Evolutionary conservation across 2,797 vertebrate species (phyloP), one percentile per base, ranked within the genome.

Genomic region (Austrolebias charrua): DNA sequence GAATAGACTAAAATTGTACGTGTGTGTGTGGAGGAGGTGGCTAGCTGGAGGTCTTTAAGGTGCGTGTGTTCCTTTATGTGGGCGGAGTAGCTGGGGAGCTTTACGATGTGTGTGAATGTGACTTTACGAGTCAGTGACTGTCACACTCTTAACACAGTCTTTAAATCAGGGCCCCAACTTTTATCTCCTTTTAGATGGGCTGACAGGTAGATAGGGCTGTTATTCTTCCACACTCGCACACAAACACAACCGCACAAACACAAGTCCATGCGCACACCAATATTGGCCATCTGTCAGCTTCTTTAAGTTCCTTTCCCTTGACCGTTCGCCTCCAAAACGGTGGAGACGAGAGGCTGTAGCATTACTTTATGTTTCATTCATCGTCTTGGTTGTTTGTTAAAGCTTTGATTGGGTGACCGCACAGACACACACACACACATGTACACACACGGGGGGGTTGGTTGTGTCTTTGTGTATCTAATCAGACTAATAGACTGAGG

Each of bases 401-500:
- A 82, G 59, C 63, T 87, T 74, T 80, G 67, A 86, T 78, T 81
- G 65, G 69, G 29, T 58, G 31, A 46, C 54, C 67, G 71, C 54
- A 60, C 15, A 60, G 40, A 55, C 35, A 66, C 55, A 60, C 46
- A 78, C 63, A 66, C 45, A 57, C 20, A 62, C 48, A 56, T n/a
- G 64, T 33, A 63, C 44, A 63, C 59, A 62, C 46, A 73, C 65
- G 63, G 76, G 47, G 12, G 6, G 15, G 56, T 75, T 79, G 80
- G 65, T 62, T 49, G 51, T 31, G 71, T 76, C 76, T 86, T 75
- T 84, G 81, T 88, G 79, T 86, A 70, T 89, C 89, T 91, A 93
- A 93, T 93, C 92, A 93, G 84, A 86, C 92, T 94, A 94, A 94
- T 93, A 90, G 90, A 88, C 86, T 86, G 79, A 75, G 73, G 74